Base-by-base conservation (phyloP, 2,113 vertebrate genomes). In the Rallus limicola region DNA sequence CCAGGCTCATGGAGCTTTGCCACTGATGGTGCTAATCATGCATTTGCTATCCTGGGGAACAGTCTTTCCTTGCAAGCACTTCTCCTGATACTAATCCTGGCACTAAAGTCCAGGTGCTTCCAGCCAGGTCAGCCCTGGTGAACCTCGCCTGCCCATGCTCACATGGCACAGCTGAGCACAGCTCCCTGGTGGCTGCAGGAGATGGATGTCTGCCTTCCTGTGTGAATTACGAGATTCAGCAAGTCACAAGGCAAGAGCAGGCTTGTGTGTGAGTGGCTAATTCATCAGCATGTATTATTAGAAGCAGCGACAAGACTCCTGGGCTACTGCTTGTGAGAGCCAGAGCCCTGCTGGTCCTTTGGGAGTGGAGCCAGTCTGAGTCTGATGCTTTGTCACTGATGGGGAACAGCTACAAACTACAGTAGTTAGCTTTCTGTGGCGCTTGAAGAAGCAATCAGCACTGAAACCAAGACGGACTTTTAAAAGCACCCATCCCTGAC, bases 11-110 rank as follows among this genome's bases (percentile, higher is more conserved):
- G 11, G n/a, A 46, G 34, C 1, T 14, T 21, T 48, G 60, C 36
- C 40, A 0, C 62, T 8, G 18, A 2, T 1, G 1, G n/a, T 15
- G 38, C 0, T 4, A 38, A 44, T 6, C 72, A 1, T 1, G 20
- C 9, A 0, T 4, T 53, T 56, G 69, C 62, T 29, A 1, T 13
- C 36, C 56, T 2, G 0, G 15, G 77, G 72, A 59, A 11, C 0
- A 1, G 17, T 2, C 23, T n/a, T 17, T 31, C 53, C 63, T 31
- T 63, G 21, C 24, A 34, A 34, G 18, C 1, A 0, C 21, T 38
- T 86, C 26, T 46, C 38, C 52, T 21, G 34, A 3, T 17, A 8
- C 58, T 19, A 34, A 63, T 28, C 80, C 88, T 11, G 40, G 55
- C 14, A 17, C 52, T 46, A 1, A 34, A 65, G 55, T 3, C 70